These are phyloP conservation scores for Buphagus erythrorhynchus DNA, from an alignment of 2,797 vertebrate genomes.

Conservation along the genomic window DNA sequence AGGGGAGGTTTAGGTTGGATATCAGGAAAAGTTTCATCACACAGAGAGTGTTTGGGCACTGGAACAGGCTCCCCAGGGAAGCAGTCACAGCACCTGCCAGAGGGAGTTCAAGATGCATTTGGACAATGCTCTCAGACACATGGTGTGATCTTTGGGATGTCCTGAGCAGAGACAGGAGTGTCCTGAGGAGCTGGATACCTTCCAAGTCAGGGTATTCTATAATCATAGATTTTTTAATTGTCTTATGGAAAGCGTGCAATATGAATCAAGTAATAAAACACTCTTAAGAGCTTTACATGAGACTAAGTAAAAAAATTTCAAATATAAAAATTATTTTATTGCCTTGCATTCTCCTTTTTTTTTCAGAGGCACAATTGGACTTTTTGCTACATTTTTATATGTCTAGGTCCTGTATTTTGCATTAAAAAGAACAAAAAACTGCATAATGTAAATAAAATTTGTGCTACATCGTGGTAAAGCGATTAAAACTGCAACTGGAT, in stretches of 20 bases:
- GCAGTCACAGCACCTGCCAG: neutral
- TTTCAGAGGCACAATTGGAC: neutral
- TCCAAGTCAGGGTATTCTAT: neutral
- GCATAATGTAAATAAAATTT: neutral
- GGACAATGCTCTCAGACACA: too few relatives aligned
- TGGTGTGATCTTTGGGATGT: neutral
- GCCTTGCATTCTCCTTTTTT: neutral
- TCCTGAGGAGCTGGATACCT: too few relatives aligned
- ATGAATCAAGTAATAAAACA: neutral
- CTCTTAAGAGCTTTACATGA: neutral
- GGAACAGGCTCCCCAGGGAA: rapidly evolving
- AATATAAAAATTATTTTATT: neutral
- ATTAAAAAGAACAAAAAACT: neutral
- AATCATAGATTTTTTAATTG: neutral
- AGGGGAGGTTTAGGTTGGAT: neutral
- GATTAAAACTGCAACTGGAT: neutral
- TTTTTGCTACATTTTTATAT: neutral
- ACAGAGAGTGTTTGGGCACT: rapidly evolving
- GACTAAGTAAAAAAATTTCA: neutral
- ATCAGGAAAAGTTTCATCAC: rapidly evolving
- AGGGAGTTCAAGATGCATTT: rapidly evolving
- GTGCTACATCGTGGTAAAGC: neutral
- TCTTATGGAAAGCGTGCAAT: neutral
- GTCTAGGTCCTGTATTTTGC: neutral
- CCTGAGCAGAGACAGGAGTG: too few relatives aligned